A percentile compares a stretch with the other conserved stretches of the same genome.
phyloP scores from a whole-genome alignment of 2,797 vertebrate species.

The Siniperca obscura region DNA sequence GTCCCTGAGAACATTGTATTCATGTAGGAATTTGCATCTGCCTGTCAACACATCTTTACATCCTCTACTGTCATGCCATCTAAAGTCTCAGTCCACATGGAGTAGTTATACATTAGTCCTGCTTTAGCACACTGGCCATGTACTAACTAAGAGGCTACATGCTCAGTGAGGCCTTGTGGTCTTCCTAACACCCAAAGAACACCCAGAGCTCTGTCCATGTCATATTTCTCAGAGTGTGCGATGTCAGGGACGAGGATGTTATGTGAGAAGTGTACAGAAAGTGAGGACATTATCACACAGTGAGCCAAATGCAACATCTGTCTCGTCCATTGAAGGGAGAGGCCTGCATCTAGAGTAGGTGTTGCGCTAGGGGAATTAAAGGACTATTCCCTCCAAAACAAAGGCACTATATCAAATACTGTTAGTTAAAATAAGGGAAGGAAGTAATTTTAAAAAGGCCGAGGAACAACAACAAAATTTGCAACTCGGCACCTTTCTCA shows the following conservation, averaged over 20 bases:
- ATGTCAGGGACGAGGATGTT: slow-evolving; percentile 37
- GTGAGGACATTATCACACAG: slow-evolving; percentile 37
- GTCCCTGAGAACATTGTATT: slow-evolving; percentile 13
- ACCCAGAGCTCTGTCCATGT: neutral
- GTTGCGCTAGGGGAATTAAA: neutral
- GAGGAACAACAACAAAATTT: neutral
- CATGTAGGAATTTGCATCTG: slow-evolving; percentile 29
- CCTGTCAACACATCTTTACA: slow-evolving; percentile 25
- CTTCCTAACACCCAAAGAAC: neutral
- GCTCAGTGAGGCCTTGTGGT: slow-evolving; percentile 12
- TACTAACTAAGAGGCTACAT: neutral
- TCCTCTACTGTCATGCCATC: slow-evolving; percentile 4
- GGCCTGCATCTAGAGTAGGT: neutral
- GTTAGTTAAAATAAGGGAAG: neutral
- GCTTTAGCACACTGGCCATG: neutral
- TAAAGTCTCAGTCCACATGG: neutral
- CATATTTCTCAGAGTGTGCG: slow-evolving; percentile 3
- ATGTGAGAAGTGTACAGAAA: slow-evolving; percentile 20
- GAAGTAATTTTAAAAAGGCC: neutral
- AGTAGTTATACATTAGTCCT: neutral
- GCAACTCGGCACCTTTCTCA: neutral
- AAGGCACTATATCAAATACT: neutral
- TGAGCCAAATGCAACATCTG: slow-evolving; percentile 28
- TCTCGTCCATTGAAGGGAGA: neutral
- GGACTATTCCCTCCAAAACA: neutral